These are phyloP conservation scores for Ianthella basta DNA, from an alignment of 37 sponge, comb jelly and placozoan genomes.

Conservation along the genomic window DNA sequence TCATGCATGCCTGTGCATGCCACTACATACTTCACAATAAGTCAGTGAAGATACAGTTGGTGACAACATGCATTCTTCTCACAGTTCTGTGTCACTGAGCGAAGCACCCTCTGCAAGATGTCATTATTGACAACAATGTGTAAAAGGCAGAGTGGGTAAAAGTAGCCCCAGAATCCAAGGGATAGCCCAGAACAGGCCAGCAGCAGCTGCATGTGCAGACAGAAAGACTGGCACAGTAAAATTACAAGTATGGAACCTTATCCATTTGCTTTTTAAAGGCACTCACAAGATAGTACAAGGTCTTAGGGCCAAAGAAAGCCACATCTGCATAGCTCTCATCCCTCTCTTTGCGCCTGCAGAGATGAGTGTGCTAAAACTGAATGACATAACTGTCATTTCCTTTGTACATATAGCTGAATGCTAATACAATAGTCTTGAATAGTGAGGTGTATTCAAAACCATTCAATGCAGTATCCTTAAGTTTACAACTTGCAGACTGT, in stretches of 20 bases:
- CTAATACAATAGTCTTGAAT: no score
- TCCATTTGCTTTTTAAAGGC: no score
- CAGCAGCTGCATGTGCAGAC: slow-evolving; percentile 20
- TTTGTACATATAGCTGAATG: neutral
- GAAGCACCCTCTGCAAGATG: slow-evolving; percentile 75
- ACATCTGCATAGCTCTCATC: slow-evolving; percentile 45
- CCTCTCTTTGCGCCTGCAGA: neutral
- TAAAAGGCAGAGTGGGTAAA: slow-evolving; percentile 59
- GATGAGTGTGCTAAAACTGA: no score
- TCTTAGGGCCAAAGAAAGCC: slow-evolving; percentile 37
- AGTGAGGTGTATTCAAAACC: no score
- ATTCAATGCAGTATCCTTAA: no score
- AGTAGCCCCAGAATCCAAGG: slow-evolving; percentile 60
- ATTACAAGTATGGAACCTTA: no score
- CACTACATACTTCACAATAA: neutral
- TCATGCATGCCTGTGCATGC: no score
- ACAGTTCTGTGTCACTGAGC: slow-evolving; percentile 83
- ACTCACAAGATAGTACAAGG: slow-evolving; percentile 45
- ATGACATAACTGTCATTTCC: no score
- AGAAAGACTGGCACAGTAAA: no score
- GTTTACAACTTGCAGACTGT: no score
- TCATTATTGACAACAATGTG: slow-evolving; percentile 79
- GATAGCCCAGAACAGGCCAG: slow-evolving; percentile 51
- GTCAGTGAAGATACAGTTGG: neutral
- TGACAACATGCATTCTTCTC: slow-evolving; percentile 4